A percentile compares a stretch with the other conserved stretches of the same genome.
Conservation (phyloP, 1,140 invertebrate genomes). For the Ericerus pela region DNA sequence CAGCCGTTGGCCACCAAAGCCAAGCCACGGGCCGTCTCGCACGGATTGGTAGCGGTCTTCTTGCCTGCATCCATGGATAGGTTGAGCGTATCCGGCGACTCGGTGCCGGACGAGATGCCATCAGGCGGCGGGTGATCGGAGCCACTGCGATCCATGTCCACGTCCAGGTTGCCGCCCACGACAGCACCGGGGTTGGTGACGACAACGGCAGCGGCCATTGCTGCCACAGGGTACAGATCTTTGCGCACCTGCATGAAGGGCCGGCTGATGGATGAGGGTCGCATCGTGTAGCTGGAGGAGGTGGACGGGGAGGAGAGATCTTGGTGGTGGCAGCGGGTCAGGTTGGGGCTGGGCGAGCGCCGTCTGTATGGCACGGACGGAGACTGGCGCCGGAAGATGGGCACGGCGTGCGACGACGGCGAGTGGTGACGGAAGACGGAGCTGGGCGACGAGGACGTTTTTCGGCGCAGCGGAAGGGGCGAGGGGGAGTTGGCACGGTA, state of each 20-base stretch:
- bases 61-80: not conserved
- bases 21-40: not conserved
- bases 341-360: not conserved
- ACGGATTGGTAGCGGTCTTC: not conserved
- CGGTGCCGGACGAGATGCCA: not conserved
- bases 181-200: too few species aligned
- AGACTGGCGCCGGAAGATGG: not conserved
- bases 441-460: not conserved
- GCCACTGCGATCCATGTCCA: too few species aligned
- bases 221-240: not conserved
- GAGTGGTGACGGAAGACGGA: not conserved
- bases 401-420: not conserved
- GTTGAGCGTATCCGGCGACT: not conserved
- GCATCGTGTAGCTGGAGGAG: conserved; percentile 3
- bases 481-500: not conserved
- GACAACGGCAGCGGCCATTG: too few species aligned
- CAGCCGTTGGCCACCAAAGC: not conserved
- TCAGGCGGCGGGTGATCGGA: not conserved
- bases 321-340: conserved; percentile 1
- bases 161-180: too few species aligned
- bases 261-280: not conserved
- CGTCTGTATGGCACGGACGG: not conserved
- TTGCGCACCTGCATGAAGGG: not conserved
- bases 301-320: not conserved
- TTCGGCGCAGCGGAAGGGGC: not conserved